A percentile compares a stretch with the other conserved stretches of the same genome.
Evolutionary conservation across 2,888 invertebrate genomes (phyloP).

Genomic region (Eupithecia dodoneata): DNA sequence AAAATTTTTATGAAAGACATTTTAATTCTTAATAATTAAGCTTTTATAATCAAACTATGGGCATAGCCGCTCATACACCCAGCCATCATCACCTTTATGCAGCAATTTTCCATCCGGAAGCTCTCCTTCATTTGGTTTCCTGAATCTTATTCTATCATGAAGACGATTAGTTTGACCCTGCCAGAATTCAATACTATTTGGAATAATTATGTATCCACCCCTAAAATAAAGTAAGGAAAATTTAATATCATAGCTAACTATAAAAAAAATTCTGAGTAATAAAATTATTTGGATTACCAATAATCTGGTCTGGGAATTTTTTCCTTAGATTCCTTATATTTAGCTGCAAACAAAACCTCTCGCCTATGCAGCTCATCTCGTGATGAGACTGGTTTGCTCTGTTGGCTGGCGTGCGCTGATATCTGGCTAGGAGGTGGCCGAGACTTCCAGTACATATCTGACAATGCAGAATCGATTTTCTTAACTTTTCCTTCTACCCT

Average conservation of each 20-base stretch:
- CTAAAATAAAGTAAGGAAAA: neutral
- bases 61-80: conserved; percentile 95
- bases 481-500: conserved; percentile 95
- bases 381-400: conserved; percentile 90
- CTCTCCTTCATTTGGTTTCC: conserved; percentile 84
- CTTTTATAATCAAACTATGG: conserved; percentile 73
- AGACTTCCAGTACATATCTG: conserved; percentile 92
- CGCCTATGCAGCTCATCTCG: conserved; percentile 88
- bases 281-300: conserved; percentile 85
- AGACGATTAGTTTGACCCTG: conserved; percentile 97
- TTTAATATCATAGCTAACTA: neutral
- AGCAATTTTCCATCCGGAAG: conserved; percentile 86
- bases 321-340: conserved; percentile 86
- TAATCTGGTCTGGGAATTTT: conserved; percentile 90
- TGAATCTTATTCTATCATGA: conserved; percentile 96
- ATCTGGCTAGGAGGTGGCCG: conserved; percentile 95
- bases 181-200: conserved; percentile 97
- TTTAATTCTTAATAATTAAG: conserved; percentile 1
- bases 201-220: conserved; percentile 91
- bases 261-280: neutral
- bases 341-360: conserved; percentile 86
- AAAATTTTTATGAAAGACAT: conserved; percentile 32
- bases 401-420: conserved; percentile 92
- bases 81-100: conserved; percentile 92
- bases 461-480: conserved; percentile 89